Evolutionary conservation across 53 echinoderm and acorn worm species (phyloP).

Genomic region (Astropecten irregularis): DNA sequence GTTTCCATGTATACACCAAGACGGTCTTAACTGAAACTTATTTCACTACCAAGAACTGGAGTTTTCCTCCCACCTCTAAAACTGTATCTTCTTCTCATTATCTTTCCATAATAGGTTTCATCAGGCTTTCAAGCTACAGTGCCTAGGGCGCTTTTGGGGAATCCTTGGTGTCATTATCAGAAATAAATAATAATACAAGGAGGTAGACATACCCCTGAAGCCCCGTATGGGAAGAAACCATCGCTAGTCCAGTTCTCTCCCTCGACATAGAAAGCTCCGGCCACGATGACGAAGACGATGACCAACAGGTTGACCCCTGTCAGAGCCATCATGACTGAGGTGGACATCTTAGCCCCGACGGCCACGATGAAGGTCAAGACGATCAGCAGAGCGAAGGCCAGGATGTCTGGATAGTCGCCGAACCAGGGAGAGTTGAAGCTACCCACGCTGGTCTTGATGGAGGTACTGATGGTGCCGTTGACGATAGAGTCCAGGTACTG

Average conservation of each 20-base stretch:
- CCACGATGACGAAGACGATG: conserved; percentile 78
- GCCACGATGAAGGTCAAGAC: conserved; percentile 77
- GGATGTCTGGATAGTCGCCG: conserved; percentile 93
- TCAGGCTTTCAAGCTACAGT: no score
- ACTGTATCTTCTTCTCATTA: no score
- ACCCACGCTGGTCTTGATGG: conserved; percentile 74
- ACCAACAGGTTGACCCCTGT: conserved; percentile 82
- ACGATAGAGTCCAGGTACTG: conserved; percentile 90
- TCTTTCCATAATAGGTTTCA: no score
- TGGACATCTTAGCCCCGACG: conserved; percentile 82
- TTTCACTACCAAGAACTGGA: no score
- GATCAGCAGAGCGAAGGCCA: conserved; percentile 81
- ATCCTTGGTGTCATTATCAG: no score
- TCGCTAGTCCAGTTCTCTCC: conserved; percentile 77
- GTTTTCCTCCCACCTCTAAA: no score
- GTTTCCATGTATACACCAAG: no score
- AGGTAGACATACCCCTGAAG: conserved; percentile 83
- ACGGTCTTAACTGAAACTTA: no score
- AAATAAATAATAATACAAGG: no score
- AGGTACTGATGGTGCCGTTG: conserved; percentile 81
- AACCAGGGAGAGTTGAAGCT: conserved; percentile 79
- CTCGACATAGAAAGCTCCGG: conserved; percentile 83
- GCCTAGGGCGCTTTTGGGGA: no score
- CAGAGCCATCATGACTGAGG: conserved; percentile 72
- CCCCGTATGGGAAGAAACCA: conserved; percentile 92